Evolutionary conservation across 2,888 invertebrate genomes (phyloP).

Genomic region (Rhingia rostrata): DNA sequence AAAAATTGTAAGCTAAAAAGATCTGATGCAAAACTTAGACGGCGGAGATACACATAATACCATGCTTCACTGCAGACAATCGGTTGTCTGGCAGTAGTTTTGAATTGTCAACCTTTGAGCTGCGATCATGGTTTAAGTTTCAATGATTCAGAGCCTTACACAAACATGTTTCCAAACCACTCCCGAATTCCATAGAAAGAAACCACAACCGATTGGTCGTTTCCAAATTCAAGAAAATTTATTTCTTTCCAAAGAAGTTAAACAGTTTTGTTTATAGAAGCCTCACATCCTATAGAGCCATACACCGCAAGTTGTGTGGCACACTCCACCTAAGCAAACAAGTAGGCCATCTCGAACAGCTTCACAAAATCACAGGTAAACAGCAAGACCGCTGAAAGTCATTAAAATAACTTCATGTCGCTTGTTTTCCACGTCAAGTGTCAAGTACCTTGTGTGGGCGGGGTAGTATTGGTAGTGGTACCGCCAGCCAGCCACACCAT

Average conservation of each 20-base stretch:
- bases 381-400: neutral
- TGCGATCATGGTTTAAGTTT: too few species aligned
- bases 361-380: neutral
- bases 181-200: neutral
- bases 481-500: too few species aligned
- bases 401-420: neutral
- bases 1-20: too few species aligned
- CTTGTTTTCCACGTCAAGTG: neutral
- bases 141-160: too few species aligned
- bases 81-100: too few species aligned
- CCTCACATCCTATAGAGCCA: neutral
- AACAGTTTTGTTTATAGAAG: neutral
- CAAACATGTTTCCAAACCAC: too few species aligned
- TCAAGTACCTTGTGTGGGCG: conserved; percentile 9
- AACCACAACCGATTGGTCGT: neutral
- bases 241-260: neutral
- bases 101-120: too few species aligned
- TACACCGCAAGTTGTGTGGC: neutral
- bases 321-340: neutral
- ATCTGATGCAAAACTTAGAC: too few species aligned
- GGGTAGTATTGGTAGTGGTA: too few species aligned
- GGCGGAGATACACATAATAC: too few species aligned
- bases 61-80: too few species aligned
- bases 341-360: neutral
- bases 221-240: neutral